Percentiles rank a stretch among this genome's conserved stretches.
These are phyloP conservation scores for Nematolebias whitei DNA, from an alignment of 2,113 vertebrate genomes.

Conservation along the genomic window DNA sequence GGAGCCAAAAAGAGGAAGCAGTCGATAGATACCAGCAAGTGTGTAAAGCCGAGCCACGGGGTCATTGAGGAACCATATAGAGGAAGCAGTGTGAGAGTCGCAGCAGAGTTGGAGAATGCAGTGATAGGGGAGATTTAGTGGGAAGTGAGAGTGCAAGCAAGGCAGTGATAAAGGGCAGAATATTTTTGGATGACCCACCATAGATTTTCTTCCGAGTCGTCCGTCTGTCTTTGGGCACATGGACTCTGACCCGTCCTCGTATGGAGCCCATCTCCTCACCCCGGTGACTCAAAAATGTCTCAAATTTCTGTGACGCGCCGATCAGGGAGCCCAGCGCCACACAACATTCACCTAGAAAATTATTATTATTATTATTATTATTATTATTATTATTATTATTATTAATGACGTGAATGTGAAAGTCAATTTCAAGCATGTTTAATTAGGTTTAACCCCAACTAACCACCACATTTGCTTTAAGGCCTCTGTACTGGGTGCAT, in stretches of 20 bases:
- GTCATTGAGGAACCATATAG: constrained; percentile 72
- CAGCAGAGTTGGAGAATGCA: constrained; percentile 41
- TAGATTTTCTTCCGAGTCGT: constrained; percentile 80
- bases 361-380: background rate
- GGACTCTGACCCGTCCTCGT: constrained; percentile 80
- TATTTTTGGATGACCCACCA: constrained; percentile 66
- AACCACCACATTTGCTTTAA: no score
- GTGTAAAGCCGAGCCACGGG: constrained; percentile 65
- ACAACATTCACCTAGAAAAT: constrained; percentile 83
- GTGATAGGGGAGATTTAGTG: constrained; percentile 44
- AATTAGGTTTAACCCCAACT: no score
- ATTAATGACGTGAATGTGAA: background rate
- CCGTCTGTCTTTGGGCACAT: constrained; percentile 75
- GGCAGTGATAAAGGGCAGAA: constrained; percentile 13
- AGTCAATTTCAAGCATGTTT: background rate
- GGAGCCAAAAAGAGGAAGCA: constrained; percentile 77
- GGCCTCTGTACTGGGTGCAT: no score
- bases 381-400: background rate
- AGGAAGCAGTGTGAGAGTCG: constrained; percentile 61
- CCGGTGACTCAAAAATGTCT: constrained; percentile 86
- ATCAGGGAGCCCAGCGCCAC: constrained; percentile 72
- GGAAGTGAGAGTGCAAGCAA: constrained; percentile 66
- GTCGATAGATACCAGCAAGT: constrained; percentile 61
- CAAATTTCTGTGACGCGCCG: constrained; percentile 79
- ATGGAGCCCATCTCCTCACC: constrained; percentile 90